Evolutionary conservation across 2,888 invertebrate genomes (phyloP), one percentile per base, ranked within the genome.

Genomic region (Chrysina gloriosa): DNA sequence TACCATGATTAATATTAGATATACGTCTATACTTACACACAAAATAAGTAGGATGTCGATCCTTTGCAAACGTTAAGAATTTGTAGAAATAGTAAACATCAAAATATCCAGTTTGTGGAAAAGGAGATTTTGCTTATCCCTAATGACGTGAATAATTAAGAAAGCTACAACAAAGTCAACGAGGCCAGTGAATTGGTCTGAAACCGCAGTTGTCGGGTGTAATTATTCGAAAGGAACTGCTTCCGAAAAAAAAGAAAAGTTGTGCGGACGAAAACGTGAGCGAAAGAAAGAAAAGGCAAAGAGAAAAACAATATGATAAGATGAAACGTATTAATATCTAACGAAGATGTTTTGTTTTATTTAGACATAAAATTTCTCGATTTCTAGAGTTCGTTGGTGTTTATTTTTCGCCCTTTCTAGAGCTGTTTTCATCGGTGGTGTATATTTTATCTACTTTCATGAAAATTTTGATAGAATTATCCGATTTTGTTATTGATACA

Each of bases 291-390:
- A 5, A 16, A 31, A 19, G 16, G 11, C 7, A 29, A 52, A 52
- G 31, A 7, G 25, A n/a, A 29, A 52, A 31, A 52, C 48, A 27
- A 25, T 14, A 14, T 14, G 31, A 52, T 31, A 31, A 58, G 39
- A 58, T 58, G 58, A 58, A 58, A 42, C 39, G 58, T 58, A 58
- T 58, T 58, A 58, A 58, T 58, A 58, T 58, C 58, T 58, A 58
- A 58, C 58, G 58, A 58, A 39, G 39, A 39, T 39, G 39, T 58
- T 39, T 52, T 58, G 39, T 39, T 58, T 39, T 58, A 58, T 58
- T 58, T 39, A 58, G 39, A 23, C 27, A 11, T 5, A 31, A 34
- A 52, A 34, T 52, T 52, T 34, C 14, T 25, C 25, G 5, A 5
- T 52, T 52, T 31, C 52, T 19, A 31, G 31, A 19, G 14, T 31